Conservation (phyloP, 2,113 vertebrate species). For the Paraplagusia blochii region DNA sequence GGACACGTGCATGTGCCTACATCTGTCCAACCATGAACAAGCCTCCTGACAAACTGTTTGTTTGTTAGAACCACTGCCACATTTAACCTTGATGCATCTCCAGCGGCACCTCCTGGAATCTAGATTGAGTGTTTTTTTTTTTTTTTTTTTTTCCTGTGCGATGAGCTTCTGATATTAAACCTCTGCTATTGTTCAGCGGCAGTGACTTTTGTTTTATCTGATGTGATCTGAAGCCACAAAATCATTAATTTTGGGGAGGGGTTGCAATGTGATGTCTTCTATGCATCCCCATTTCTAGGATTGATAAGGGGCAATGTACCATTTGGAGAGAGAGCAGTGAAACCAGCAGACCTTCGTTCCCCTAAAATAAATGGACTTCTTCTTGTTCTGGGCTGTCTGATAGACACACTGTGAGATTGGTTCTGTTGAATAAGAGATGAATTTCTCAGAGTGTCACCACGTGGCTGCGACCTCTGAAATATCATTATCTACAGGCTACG, state of each 20-base stretch:
- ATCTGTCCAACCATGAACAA: constrained; percentile 21
- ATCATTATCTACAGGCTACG: constrained; percentile 73
- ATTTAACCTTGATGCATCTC: constrained; percentile 47
- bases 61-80: constrained; percentile 22
- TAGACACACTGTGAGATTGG: constrained; percentile 71
- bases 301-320: constrained; percentile 54
- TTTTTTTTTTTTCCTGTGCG: constrained; percentile 10
- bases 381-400: constrained; percentile 59
- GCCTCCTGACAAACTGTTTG: constrained; percentile 6
- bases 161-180: constrained; percentile 27
- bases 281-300: constrained; percentile 48
- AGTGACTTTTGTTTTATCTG: constrained; percentile 40
- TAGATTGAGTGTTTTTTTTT: constrained; percentile 17
- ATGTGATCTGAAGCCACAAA: constrained; percentile 41
- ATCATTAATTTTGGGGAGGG: constrained; percentile 40
- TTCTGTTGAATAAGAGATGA: constrained; percentile 76
- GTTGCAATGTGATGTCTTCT: constrained; percentile 30
- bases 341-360: constrained; percentile 21
- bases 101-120: constrained; percentile 32
- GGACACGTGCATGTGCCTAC: constrained; percentile 7
- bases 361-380: constrained; percentile 55
- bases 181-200: constrained; percentile 26
- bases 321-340: constrained; percentile 47
- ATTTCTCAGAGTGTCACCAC: constrained; percentile 65
- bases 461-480: constrained; percentile 66